phyloP scores from a whole-genome alignment of 2,113 vertebrate species.

The Perccottus glenii region DNA sequence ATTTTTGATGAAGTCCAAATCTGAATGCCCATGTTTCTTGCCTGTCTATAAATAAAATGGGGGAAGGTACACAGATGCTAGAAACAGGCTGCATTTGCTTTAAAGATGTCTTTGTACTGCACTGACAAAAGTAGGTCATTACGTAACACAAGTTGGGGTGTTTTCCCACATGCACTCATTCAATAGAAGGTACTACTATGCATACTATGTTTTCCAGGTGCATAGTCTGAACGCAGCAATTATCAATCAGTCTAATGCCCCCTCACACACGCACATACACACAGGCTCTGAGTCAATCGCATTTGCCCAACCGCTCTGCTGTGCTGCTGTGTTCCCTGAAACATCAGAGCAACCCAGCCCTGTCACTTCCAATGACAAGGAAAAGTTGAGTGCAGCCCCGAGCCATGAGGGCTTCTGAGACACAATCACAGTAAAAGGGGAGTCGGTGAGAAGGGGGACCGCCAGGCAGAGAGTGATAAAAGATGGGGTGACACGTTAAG shows the following conservation, averaged over 20 bases:
- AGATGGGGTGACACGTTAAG: slow-evolving; percentile 61
- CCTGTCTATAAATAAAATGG: too few species aligned
- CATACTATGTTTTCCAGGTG: slow-evolving; percentile 51
- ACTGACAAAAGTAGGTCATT: slow-evolving; percentile 61
- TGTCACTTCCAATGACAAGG: slow-evolving; percentile 68
- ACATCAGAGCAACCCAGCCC: slow-evolving; percentile 59
- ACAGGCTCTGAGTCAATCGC: slow-evolving; percentile 45
- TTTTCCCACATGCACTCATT: slow-evolving; percentile 62
- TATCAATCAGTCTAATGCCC: slow-evolving; percentile 30
- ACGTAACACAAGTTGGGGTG: slow-evolving; percentile 70
- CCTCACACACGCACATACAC: slow-evolving; percentile 1
- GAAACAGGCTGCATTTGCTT: not conserved
- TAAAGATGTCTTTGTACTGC: not conserved
- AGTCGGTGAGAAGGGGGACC: slow-evolving; percentile 23
- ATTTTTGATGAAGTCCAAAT: too few species aligned
- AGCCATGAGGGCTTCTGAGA: slow-evolving; percentile 58
- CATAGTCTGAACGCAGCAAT: slow-evolving; percentile 27
- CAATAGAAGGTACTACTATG: slow-evolving; percentile 34
- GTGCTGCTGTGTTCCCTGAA: slow-evolving; percentile 47
- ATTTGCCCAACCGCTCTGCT: slow-evolving; percentile 54
- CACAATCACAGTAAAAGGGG: slow-evolving; percentile 49
- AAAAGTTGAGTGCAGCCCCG: slow-evolving; percentile 61
- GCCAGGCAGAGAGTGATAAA: slow-evolving; percentile 38
- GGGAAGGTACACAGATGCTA: not conserved
- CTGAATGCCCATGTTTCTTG: too few species aligned